Evolutionary conservation across 1,140 invertebrate genomes (phyloP), one percentile per base, ranked within the genome.

Genomic region (Apis dorsata): DNA sequence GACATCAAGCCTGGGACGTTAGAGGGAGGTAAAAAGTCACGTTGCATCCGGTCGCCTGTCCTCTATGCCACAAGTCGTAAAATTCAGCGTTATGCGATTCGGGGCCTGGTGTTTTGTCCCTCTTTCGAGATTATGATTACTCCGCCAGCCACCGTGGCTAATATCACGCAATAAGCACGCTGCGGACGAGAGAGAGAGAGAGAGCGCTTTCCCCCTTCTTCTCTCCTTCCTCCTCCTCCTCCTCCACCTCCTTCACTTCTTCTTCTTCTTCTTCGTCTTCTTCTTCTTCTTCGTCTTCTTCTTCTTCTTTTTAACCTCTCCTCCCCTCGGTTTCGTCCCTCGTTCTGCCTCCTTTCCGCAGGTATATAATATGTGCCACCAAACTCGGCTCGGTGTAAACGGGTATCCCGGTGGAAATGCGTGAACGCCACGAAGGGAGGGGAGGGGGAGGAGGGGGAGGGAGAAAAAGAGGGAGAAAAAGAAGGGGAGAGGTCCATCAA

Each of bases 101-200:
- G 90, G 90, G 87, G 69, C 81, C 90, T 88, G 34, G 81, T 91
- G 90, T 92, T 93, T 92, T 91, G 92, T 91, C 88, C 89, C 75
- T 83, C 81, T 90, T 87, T 85, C 85, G 83, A 91, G 88, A 92
- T 91, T 91, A 91, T 91, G 90, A 93, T 93, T 92, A 90, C 90
- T 90, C 85, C 83, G 79, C 84, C 86, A 84, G 83, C 87, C 86
- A 90, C 90, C 91, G 91, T 92, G 90, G 92, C 91, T 91, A 93
- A 92, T 93, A 91, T 91, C 92, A 91, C 81, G 91, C 91, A 92
- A 92, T 92, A 89, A 92, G 81, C 88, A 80, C 78, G 74, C 86
- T 60, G 83, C 68, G 57, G 66, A 72, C 82, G 70, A 89, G 81
- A 85, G 73, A 87, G 71, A 44, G 34, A 34, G 34, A 34, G 34